Conservation (phyloP, 2,113 vertebrate species). For the Cettia cetti region DNA sequence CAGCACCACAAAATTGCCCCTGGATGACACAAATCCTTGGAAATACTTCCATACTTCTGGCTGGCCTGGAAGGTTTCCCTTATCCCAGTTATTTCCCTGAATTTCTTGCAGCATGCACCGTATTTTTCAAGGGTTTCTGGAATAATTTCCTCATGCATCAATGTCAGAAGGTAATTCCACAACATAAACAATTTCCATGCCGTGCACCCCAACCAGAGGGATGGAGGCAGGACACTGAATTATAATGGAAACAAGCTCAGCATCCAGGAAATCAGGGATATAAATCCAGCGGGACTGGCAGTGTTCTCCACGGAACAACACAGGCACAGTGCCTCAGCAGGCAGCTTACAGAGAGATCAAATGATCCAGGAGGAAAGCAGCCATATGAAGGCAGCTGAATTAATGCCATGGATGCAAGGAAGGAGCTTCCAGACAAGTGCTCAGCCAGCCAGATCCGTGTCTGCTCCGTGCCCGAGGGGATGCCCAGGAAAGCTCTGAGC, state of each 20-base stretch:
- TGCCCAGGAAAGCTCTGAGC: not conserved
- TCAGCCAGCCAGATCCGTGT: not conserved
- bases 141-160: slow-evolving; percentile 68
- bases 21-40: slow-evolving; percentile 52
- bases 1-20: slow-evolving; percentile 48
- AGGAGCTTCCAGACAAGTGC: not conserved
- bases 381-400: not conserved
- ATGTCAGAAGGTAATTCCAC: slow-evolving; percentile 65
- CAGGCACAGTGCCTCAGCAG: slow-evolving; percentile 9
- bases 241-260: slow-evolving; percentile 32
- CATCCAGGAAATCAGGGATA: slow-evolving; percentile 35
- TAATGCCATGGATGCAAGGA: not conserved
- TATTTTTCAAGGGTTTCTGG: slow-evolving; percentile 43
- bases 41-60: slow-evolving; percentile 30
- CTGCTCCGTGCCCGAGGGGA: not conserved
- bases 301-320: not conserved
- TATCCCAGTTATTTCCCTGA: not conserved
- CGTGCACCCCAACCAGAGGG: slow-evolving; percentile 21
- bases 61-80: not conserved
- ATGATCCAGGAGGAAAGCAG: slow-evolving; percentile 30
- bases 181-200: slow-evolving; percentile 44
- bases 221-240: slow-evolving; percentile 37
- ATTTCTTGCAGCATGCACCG: slow-evolving; percentile 11
- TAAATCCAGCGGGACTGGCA: slow-evolving; percentile 30
- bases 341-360: slow-evolving; percentile 7